A percentile compares a stretch with the other conserved stretches of the same genome.
These are phyloP conservation scores for Schrankia costaestrigalis DNA, from an alignment of 2,888 invertebrate species.

Conservation along the genomic window DNA sequence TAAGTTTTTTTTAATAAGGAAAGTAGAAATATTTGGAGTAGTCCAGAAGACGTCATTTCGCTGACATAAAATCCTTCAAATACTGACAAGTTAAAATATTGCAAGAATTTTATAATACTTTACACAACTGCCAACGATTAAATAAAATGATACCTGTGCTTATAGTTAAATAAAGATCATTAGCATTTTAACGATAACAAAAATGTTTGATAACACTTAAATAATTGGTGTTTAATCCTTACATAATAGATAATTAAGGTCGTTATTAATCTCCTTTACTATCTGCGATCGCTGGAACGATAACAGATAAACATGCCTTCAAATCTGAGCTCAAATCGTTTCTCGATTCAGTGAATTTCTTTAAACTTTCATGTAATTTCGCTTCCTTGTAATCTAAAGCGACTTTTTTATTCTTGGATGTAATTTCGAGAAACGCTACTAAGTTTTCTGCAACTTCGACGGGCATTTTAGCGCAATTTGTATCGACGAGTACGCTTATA, in stretches of 20 bases:
- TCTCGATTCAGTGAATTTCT: constrained; percentile 55
- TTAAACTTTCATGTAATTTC: constrained; percentile 54
- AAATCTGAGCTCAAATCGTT: constrained; percentile 54
- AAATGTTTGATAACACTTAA: constrained; percentile 1
- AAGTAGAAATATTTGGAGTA: no score
- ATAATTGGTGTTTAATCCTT: constrained; percentile 15
- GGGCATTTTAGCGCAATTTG: constrained; percentile 71
- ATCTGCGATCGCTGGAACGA: constrained; percentile 45
- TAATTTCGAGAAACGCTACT: constrained; percentile 68
- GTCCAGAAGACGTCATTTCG: no score
- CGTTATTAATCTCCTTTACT: constrained; percentile 29
- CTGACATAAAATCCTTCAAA: no score
- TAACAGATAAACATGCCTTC: constrained; percentile 42
- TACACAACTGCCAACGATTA: no score
- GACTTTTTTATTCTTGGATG: constrained; percentile 57
- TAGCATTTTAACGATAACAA: not conserved
- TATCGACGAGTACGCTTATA: constrained; percentile 69
- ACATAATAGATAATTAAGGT: not conserved
- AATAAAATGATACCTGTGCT: not conserved
- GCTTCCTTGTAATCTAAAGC: constrained; percentile 58
- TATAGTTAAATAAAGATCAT: not conserved
- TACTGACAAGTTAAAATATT: no score
- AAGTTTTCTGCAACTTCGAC: constrained; percentile 75
- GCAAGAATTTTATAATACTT: no score
- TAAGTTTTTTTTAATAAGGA: no score